phyloP scores from a whole-genome alignment of 2,797 vertebrate genomes.

The Pangasius mekongensis region DNA sequence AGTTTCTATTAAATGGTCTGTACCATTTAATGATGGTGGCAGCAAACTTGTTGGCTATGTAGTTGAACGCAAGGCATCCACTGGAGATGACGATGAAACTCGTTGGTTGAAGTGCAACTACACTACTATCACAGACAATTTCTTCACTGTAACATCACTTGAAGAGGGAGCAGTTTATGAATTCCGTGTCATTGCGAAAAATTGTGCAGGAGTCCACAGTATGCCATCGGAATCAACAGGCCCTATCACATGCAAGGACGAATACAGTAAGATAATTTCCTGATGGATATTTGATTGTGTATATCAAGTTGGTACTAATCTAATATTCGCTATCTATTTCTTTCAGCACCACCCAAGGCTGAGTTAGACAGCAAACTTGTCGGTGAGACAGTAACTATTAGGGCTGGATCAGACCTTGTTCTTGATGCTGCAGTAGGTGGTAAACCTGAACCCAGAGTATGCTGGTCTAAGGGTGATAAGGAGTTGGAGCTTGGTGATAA shows the following conservation, averaged over 20 bases:
- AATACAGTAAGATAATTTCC: conserved; percentile 85
- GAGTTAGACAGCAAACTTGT: conserved; percentile 90
- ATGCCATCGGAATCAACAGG: conserved; percentile 91
- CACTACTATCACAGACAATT: conserved; percentile 92
- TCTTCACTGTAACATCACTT: conserved; percentile 88
- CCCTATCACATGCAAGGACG: conserved; percentile 92
- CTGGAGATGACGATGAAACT: conserved; percentile 86
- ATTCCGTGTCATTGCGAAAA: conserved; percentile 92
- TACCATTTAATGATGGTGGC: conserved; percentile 91
- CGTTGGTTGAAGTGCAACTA: conserved; percentile 99
- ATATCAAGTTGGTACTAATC: not conserved
- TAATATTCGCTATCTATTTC: conserved; percentile 40
- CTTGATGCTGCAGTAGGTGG: conserved; percentile 93
- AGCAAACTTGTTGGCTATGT: conserved; percentile 94
- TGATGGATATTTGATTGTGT: not conserved
- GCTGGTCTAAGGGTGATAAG: conserved; percentile 95
- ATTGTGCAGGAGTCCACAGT: conserved; percentile 92
- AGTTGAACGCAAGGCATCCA: conserved; percentile 89
- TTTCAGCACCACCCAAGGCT: conserved; percentile 91
- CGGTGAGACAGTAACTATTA: conserved; percentile 86
- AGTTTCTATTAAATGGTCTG: conserved; percentile 90
- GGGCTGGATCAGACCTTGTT: conserved; percentile 93
- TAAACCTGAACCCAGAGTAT: conserved; percentile 98
- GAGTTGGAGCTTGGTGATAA: conserved; percentile 93
- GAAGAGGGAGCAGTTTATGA: conserved; percentile 89